These are phyloP conservation scores for Argya squamiceps DNA, from an alignment of 2,797 vertebrate genomes.

Conservation along the genomic window DNA sequence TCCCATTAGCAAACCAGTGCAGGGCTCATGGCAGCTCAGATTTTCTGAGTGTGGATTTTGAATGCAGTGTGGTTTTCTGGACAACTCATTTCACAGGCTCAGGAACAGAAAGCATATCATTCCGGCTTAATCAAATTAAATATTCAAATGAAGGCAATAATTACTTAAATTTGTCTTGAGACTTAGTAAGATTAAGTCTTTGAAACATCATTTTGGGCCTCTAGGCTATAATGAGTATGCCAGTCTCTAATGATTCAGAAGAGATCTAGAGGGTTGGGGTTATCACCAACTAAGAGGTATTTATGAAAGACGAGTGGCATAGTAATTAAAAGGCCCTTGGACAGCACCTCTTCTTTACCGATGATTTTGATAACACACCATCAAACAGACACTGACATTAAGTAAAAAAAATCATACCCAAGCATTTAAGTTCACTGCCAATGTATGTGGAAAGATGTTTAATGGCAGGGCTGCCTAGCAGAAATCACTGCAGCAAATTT, in stretches of 20 bases:
- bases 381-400: neutral
- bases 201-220: slow-evolving; percentile 61
- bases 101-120: slow-evolving; percentile 21
- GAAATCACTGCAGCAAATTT: slow-evolving; percentile 18
- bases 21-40: neutral
- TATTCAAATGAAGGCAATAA: slow-evolving; percentile 70
- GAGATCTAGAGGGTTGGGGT: neutral
- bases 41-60: neutral
- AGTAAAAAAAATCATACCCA: neutral
- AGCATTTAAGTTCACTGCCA: neutral
- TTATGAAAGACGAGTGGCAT: neutral
- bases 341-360: neutral
- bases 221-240: slow-evolving; percentile 49
- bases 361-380: neutral
- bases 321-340: neutral
- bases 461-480: neutral
- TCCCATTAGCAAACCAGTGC: neutral
- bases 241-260: slow-evolving; percentile 29
- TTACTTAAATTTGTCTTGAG: slow-evolving; percentile 71
- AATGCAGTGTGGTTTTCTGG: neutral
- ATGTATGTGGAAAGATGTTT: neutral
- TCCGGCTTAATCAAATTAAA: slow-evolving; percentile 69
- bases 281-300: slow-evolving; percentile 21
- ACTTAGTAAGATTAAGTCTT: slow-evolving; percentile 64
- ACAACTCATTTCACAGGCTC: neutral